Conservation (phyloP, 2,888 invertebrate genomes). For the Ephialtes manifestator region DNA sequence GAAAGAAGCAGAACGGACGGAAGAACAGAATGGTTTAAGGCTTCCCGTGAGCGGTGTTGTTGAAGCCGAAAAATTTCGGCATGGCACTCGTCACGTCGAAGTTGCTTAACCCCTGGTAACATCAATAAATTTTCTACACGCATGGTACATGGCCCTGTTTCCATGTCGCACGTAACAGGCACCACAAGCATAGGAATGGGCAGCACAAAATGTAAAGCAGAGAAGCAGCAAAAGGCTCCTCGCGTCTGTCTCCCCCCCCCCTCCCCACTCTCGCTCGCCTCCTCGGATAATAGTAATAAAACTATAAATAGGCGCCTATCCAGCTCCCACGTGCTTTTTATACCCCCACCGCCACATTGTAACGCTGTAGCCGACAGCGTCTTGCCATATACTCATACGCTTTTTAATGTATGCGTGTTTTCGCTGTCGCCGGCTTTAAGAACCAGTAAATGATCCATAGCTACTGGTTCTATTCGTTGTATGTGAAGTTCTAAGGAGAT, state of each 20-base stretch:
- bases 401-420: constrained; percentile 29
- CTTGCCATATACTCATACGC: constrained; percentile 3
- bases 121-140: constrained; percentile 28
- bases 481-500: not conserved
- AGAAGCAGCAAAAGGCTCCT: constrained; percentile 26
- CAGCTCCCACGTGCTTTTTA: constrained; percentile 33
- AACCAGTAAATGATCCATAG: not conserved
- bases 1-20: not conserved
- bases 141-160: not conserved
- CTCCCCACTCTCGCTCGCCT: constrained; percentile 30
- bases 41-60: not conserved
- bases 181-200: constrained; percentile 9
- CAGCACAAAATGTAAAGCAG: constrained; percentile 10
- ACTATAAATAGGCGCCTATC: constrained; percentile 59
- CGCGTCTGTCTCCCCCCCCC: constrained; percentile 8
- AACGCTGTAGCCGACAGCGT: not conserved
- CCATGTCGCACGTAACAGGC: not conserved
- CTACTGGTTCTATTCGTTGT: not conserved
- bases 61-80: constrained; percentile 1
- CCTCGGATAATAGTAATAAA: constrained; percentile 36
- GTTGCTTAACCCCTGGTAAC: constrained; percentile 7
- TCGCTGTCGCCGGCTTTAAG: not conserved
- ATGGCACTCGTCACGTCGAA: not conserved
- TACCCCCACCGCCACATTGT: constrained; percentile 29
- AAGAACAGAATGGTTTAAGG: not conserved